Evolutionary conservation across 2,888 invertebrate genomes (phyloP).

Genomic region (Sphinx pinastri): DNA sequence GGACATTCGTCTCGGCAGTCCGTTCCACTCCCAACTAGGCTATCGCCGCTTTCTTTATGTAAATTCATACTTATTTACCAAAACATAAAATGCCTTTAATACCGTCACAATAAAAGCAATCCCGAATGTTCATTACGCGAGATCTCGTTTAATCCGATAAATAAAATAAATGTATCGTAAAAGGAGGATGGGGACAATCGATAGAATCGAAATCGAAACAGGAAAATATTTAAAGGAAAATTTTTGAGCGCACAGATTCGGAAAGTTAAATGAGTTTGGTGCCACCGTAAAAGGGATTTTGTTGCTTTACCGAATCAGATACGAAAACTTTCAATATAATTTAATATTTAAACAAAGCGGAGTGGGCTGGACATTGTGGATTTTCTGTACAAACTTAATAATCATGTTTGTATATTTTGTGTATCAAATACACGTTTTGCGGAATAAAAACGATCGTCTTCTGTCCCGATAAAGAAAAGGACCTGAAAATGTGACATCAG

Average conservation of each 20-base stretch:
- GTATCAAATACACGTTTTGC: too few species aligned
- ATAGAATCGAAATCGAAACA: slow-evolving; percentile 64
- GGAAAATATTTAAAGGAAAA: slow-evolving; percentile 69
- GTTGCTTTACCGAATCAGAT: slow-evolving; percentile 74
- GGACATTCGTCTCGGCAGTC: too few species aligned
- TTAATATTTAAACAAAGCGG: slow-evolving; percentile 28
- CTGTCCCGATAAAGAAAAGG: too few species aligned
- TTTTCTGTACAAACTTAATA: neutral
- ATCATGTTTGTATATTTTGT: neutral
- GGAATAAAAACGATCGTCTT: too few species aligned
- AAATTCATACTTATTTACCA: too few species aligned
- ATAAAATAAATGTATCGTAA: slow-evolving; percentile 76
- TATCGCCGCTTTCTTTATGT: too few species aligned
- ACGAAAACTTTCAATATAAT: slow-evolving; percentile 44
- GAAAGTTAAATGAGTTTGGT: slow-evolving; percentile 83
- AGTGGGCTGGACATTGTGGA: neutral
- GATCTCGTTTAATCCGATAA: slow-evolving; percentile 66
- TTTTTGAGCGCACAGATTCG: slow-evolving; percentile 72
- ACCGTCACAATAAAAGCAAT: slow-evolving; percentile 8
- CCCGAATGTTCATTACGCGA: slow-evolving; percentile 33
- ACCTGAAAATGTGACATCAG: too few species aligned
- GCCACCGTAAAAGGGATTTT: slow-evolving; percentile 69
- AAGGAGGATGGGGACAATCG: slow-evolving; percentile 68
- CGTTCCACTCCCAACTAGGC: too few species aligned
- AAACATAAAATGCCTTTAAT: neutral